A percentile compares a stretch with the other conserved stretches of the same genome.
Conservation (phyloP, 2,113 vertebrate species). For the Percina caprodes region DNA sequence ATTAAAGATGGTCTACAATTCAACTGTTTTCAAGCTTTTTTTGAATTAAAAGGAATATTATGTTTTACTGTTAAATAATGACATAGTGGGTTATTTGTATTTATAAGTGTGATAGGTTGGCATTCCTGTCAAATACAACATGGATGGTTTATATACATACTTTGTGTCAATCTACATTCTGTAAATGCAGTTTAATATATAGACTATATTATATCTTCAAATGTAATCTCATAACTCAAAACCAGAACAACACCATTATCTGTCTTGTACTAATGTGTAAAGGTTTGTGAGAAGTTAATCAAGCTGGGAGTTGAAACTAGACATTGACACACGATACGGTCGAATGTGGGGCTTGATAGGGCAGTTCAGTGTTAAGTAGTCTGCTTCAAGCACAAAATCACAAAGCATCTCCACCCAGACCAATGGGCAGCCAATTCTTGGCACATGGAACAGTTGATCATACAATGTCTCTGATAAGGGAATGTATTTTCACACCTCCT, state of each 20-base stretch:
- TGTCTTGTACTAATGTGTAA: background rate
- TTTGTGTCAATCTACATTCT: background rate
- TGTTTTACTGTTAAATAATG: background rate
- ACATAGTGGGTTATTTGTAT: background rate
- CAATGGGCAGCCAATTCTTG: background rate
- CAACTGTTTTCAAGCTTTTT: conserved; percentile 1
- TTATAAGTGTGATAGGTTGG: background rate
- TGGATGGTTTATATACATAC: background rate
- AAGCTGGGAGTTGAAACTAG: background rate
- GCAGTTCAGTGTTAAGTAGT: background rate
- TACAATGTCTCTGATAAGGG: background rate
- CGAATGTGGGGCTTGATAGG: no score
- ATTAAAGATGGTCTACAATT: conserved; percentile 2
- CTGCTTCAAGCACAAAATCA: background rate
- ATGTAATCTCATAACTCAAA: background rate
- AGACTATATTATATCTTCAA: background rate
- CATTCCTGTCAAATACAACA: conserved; percentile 14
- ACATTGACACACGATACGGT: background rate
- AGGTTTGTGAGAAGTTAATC: background rate
- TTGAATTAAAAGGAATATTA: background rate
- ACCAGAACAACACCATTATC: background rate
- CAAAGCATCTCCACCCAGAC: background rate
- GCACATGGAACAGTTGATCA: background rate
- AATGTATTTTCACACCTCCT: background rate
- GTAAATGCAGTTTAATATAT: background rate